Evolutionary conservation across 92 coral and sea anemone species (phyloP).

Genomic region (Bergia sp.): DNA sequence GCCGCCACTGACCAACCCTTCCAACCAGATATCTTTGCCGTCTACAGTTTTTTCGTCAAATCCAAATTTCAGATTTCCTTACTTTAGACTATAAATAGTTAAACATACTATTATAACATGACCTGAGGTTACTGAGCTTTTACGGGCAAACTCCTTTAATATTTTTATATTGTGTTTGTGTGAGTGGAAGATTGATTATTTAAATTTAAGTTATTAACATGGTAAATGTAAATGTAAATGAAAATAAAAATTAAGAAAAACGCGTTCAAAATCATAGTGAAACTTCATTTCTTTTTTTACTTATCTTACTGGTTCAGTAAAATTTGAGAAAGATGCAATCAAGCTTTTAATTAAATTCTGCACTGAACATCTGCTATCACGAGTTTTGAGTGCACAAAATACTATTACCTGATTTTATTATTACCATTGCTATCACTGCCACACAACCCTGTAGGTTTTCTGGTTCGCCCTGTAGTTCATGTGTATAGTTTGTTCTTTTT

Average conservation of each 20-base stretch:
- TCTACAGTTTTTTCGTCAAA: constrained; percentile 13
- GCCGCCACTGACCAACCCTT: constrained; percentile 20
- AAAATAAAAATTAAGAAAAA: too few species aligned
- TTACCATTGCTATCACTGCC: too few species aligned
- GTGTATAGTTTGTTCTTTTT: too few species aligned
- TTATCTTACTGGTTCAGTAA: not conserved
- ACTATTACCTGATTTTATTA: too few species aligned
- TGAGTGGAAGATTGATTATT: not conserved
- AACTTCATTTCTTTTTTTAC: not conserved
- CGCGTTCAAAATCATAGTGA: not conserved
- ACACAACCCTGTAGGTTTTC: too few species aligned
- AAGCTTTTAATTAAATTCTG: too few species aligned
- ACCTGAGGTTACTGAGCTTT: not conserved
- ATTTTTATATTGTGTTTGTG: too few species aligned
- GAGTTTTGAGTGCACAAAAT: too few species aligned
- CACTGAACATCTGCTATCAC: not conserved
- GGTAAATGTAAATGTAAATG: too few species aligned
- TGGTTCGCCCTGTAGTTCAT: too few species aligned
- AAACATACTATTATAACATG: not conserved
- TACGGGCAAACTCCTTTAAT: not conserved
- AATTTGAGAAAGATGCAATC: not conserved
- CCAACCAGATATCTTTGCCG: not conserved
- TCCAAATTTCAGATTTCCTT: constrained; percentile 28
- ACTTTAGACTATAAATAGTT: not conserved
- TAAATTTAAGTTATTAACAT: not conserved